Evolutionary conservation across 2,113 vertebrate species (phyloP), one percentile per base, ranked within the genome.

Genomic region (Aythya baeri): DNA sequence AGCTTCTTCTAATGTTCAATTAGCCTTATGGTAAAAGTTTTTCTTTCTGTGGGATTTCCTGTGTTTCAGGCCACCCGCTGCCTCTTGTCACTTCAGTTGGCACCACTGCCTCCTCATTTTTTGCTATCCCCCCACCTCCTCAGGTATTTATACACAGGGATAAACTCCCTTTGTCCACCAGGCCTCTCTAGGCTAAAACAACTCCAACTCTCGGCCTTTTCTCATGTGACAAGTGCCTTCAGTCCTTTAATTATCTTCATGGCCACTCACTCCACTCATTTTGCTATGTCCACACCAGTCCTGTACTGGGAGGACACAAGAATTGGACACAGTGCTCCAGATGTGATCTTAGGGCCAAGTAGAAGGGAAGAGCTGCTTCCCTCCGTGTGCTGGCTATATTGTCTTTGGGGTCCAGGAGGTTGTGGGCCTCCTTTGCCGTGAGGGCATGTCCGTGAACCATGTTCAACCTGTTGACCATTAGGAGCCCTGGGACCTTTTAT

Each of bases 401-500:
- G 6, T 52, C 20, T 44, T 71, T 58, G 25, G 25, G 58, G 34
- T 38, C 49, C 43, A 31, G 23, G 16, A 75, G 62, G 18, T 17
- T 75, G 34, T 54, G n/a, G 10, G 12, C 31, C 43, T 52, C 77
- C 38, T 17, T 57, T 57, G 31, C 46, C 49, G 16, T 32, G 63
- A 52, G 58, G 58, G 22, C 22, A 12, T 0, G 0, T 5, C 38
- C 12, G 21, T 76, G 65, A 25, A 27, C 25, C 11, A 3, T 3
- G 34, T 92, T 83, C n/a, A 67, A 22, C 65, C 18, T 83, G 34
- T 58, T 54, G 38, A 26, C 78, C 17, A 1, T 31, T 15, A 55
- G 59, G 36, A 46, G 9, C 25, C 9, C 25, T 20, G 12, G 54
- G 38, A 21, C 22, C 10, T 50, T 74, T 25, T 50, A 27, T 25